A percentile compares a stretch with the other conserved stretches of the same genome.
Evolutionary conservation across 2,888 invertebrate species (phyloP).

Genomic region (Chymomyza fuscimana): DNA sequence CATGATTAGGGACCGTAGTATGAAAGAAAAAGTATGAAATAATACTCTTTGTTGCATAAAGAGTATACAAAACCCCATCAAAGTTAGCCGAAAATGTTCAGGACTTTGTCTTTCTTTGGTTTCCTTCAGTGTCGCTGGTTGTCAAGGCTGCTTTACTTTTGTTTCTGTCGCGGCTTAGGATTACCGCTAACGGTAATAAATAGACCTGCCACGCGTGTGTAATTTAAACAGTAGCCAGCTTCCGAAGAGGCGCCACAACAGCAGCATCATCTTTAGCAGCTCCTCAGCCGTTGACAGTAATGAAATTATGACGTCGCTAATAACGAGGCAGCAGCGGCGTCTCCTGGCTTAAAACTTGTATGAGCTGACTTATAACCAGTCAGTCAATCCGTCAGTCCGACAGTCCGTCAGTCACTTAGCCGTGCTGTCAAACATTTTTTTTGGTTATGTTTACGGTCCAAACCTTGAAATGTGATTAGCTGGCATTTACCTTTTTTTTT

Average conservation of each 20-base stretch:
- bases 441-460: slow-evolving; percentile 20
- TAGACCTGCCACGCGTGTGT: slow-evolving; percentile 70
- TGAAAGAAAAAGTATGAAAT: no score
- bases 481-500: slow-evolving; percentile 54
- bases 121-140: background rate
- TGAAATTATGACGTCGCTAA: slow-evolving; percentile 75
- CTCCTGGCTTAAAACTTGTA: slow-evolving; percentile 44
- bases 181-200: slow-evolving; percentile 71
- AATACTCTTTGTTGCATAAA: background rate
- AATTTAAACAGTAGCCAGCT: slow-evolving; percentile 51
- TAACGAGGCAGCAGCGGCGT: slow-evolving; percentile 50
- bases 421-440: slow-evolving; percentile 1
- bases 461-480: slow-evolving; percentile 66
- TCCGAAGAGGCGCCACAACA: slow-evolving; percentile 12
- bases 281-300: slow-evolving; percentile 65
- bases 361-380: slow-evolving; percentile 8
- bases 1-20: no score
- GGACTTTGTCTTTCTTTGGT: background rate
- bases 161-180: slow-evolving; percentile 61
- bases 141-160: slow-evolving; percentile 43
- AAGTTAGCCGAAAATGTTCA: background rate
- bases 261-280: background rate
- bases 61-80: background rate
- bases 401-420: slow-evolving; percentile 10
- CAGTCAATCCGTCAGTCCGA: slow-evolving; percentile 16